Percentiles rank a stretch among this genome's conserved stretches.
Conservation (phyloP, 1,140 invertebrate species). For the Heterodera schachtii region DNA sequence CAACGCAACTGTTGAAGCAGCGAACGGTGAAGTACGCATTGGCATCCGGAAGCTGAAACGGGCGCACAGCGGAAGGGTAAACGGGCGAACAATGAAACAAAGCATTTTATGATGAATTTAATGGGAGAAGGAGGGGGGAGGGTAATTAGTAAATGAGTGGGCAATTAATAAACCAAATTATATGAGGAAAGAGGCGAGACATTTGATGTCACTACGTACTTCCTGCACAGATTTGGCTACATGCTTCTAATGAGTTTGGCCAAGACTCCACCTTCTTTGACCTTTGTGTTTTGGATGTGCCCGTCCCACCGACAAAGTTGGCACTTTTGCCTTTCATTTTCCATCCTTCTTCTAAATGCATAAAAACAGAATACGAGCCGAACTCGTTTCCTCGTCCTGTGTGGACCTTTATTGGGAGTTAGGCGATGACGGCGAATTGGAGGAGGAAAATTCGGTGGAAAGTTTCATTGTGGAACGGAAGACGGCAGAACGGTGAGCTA, state of each 20-base stretch:
- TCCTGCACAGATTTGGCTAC: slow-evolving; percentile 27
- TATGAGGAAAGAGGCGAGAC: too few relatives aligned
- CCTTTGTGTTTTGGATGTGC: slow-evolving; percentile 56
- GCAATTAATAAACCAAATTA: too few relatives aligned
- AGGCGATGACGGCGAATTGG: slow-evolving; percentile 41
- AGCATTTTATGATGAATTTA: too few relatives aligned
- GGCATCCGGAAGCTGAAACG: slow-evolving; percentile 32
- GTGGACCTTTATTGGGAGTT: slow-evolving; percentile 52
- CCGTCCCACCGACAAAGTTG: slow-evolving; percentile 43
- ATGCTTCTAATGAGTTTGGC: slow-evolving; percentile 47
- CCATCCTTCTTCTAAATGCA: background rate
- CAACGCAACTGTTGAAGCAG: slow-evolving; percentile 36
- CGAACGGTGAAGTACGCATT: slow-evolving; percentile 39
- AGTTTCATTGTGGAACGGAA: slow-evolving; percentile 62
- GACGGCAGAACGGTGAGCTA: slow-evolving; percentile 47
- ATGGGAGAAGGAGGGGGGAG: too few relatives aligned
- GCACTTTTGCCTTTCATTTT: background rate
- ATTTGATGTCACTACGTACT: slow-evolving; percentile 3
- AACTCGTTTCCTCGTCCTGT: slow-evolving; percentile 26
- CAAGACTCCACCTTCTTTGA: slow-evolving; percentile 41
- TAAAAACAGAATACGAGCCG: slow-evolving; percentile 5
- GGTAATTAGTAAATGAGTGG: too few relatives aligned
- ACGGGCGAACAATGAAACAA: too few relatives aligned
- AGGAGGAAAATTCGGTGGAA: slow-evolving; percentile 42
- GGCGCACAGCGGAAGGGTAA: slow-evolving; percentile 30